These are phyloP conservation scores for Perdita meconis DNA, from an alignment of 2,888 invertebrate species.

Conservation along the genomic window DNA sequence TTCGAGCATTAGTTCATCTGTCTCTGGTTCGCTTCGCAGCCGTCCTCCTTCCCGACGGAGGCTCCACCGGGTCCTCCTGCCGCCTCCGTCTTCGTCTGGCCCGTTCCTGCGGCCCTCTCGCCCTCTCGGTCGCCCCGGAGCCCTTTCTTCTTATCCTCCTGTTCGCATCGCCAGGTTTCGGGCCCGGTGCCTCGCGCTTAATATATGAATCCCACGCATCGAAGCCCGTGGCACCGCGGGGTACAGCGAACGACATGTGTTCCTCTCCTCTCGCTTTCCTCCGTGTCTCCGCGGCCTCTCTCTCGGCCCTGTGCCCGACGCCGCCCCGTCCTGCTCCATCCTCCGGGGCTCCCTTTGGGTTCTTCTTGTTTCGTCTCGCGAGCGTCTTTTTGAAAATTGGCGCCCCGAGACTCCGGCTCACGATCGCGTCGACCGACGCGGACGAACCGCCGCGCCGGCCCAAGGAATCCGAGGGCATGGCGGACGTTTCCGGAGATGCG, in stretches of 20 bases:
- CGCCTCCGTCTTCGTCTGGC: slow-evolving; percentile 15
- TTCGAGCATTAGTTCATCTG: slow-evolving; percentile 82
- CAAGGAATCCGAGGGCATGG: too few species aligned
- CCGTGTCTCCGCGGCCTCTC: slow-evolving; percentile 55
- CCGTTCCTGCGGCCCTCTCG: slow-evolving; percentile 15
- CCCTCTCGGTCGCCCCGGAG: background rate
- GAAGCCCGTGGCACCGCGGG: slow-evolving; percentile 81
- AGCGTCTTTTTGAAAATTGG: slow-evolving; percentile 22
- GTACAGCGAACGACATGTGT: slow-evolving; percentile 83
- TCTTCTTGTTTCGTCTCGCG: slow-evolving; percentile 5
- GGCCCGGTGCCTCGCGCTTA: slow-evolving; percentile 74
- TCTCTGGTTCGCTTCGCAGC: slow-evolving; percentile 79
- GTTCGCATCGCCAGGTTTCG: slow-evolving; percentile 69
- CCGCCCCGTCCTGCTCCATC: background rate
- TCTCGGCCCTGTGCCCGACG: slow-evolving; percentile 1
- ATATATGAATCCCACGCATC: slow-evolving; percentile 83
- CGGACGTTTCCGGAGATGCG: background rate
- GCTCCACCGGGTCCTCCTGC: slow-evolving; percentile 68
- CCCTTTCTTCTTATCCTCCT: slow-evolving; percentile 58
- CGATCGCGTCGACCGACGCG: too few species aligned
- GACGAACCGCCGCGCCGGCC: background rate
- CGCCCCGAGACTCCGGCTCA: background rate
- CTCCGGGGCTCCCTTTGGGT: background rate
- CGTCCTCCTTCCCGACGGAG: slow-evolving; percentile 70
- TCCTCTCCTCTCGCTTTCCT: slow-evolving; percentile 74